Conservation (phyloP, 2,888 invertebrate species). For the Ophioninae sp. region DNA sequence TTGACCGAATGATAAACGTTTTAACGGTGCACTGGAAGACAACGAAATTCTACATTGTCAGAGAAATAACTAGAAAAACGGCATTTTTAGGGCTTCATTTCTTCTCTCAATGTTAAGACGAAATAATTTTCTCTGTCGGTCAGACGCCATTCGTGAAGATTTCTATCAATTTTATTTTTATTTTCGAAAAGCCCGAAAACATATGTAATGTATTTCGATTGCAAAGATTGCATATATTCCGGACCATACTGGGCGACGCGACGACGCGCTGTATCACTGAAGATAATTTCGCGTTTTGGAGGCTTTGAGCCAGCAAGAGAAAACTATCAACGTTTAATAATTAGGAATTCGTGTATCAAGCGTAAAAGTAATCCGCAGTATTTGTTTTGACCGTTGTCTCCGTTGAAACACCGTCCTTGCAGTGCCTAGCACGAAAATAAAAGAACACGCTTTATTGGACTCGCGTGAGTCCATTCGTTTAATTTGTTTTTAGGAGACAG, state of each 20-base stretch:
- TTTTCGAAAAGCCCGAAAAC: not conserved
- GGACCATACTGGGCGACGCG: not conserved
- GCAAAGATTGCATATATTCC: not conserved
- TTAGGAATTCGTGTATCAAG: not conserved
- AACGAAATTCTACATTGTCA: not conserved
- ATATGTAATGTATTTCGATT: not conserved
- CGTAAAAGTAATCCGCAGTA: not conserved
- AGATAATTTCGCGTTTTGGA: not conserved
- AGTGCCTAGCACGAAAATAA: not conserved
- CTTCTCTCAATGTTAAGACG: too few relatives aligned
- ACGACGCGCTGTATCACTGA: not conserved
- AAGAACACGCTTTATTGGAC: not conserved
- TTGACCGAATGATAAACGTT: not conserved
- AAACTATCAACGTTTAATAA: not conserved
- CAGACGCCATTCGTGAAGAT: not conserved
- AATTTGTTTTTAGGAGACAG: not conserved
- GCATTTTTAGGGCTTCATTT: not conserved
- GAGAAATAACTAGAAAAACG: not conserved
- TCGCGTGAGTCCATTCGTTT: not conserved
- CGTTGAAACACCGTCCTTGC: not conserved
- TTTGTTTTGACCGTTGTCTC: not conserved
- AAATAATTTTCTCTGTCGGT: not conserved
- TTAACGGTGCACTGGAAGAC: not conserved
- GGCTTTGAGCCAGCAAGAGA: not conserved
- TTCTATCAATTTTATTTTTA: not conserved